Evolutionary conservation across 1,140 invertebrate genomes (phyloP).

Genomic region (Lysiphlebus fabarum): DNA sequence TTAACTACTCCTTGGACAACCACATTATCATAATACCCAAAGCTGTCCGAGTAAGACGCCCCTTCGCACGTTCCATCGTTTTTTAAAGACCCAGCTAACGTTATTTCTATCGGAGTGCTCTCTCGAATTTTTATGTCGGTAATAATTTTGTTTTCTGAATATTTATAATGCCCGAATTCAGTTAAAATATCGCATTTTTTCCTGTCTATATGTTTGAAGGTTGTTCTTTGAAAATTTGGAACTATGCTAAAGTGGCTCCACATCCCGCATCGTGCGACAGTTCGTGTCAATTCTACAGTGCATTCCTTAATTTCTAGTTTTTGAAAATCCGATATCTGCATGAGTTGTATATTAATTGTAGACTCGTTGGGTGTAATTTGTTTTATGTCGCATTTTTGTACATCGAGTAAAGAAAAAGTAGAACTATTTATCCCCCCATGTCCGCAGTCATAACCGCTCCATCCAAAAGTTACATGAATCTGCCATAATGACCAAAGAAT

Average conservation of each 20-base stretch:
- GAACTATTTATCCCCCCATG: too few relatives aligned
- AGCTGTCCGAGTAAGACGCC: constrained; percentile 3
- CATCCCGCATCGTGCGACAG: constrained; percentile 18
- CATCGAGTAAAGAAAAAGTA: too few relatives aligned
- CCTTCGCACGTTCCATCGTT: constrained; percentile 2
- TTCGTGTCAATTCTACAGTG: too few relatives aligned
- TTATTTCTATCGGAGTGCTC: not conserved
- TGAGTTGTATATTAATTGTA: constrained; percentile 10
- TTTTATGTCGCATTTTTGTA: too few relatives aligned
- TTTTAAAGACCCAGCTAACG: not conserved
- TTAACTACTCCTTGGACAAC: constrained; percentile 6
- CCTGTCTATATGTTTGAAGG: constrained; percentile 5
- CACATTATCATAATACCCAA: constrained; percentile 9
- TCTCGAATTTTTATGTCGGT: not conserved
- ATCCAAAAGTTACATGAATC: too few relatives aligned
- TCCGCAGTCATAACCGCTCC: too few relatives aligned
- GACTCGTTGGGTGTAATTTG: not conserved
- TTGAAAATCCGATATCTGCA: constrained; percentile 12
- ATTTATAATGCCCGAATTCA: too few relatives aligned
- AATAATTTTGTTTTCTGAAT: not conserved
- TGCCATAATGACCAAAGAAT: too few relatives aligned
- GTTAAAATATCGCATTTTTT: constrained; percentile 11
- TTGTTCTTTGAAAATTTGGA: not conserved
- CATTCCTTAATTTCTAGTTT: constrained; percentile 14
- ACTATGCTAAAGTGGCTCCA: constrained; percentile 10